phyloP scores from a whole-genome alignment of 2,797 vertebrate species.

The Notolepis coatsorum region DNA sequence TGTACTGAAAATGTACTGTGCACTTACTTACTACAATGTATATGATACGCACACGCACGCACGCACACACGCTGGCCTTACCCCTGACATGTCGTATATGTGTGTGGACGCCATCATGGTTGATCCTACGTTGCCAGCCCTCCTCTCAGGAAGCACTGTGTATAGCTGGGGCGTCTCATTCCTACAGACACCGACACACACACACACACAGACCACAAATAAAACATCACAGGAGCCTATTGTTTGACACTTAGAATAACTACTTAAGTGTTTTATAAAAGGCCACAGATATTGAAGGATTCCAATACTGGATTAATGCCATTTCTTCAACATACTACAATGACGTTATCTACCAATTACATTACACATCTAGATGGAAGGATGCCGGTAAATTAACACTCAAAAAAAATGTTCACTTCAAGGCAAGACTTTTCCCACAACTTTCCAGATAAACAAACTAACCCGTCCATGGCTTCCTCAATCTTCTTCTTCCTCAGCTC shows the following conservation, averaged over 20 bases:
- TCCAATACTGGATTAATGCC: too few relatives aligned
- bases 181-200: slow-evolving; percentile 56
- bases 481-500: slow-evolving; percentile 97
- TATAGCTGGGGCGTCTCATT: slow-evolving; percentile 92
- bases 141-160: slow-evolving; percentile 90
- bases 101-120: slow-evolving; percentile 96
- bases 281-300: too few relatives aligned
- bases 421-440: too few relatives aligned
- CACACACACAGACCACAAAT: neutral
- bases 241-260: too few relatives aligned
- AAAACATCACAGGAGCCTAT: neutral
- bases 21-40: too few relatives aligned
- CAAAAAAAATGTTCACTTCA: too few relatives aligned
- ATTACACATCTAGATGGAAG: too few relatives aligned
- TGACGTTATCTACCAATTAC: too few relatives aligned
- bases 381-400: too few relatives aligned
- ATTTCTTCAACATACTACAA: too few relatives aligned
- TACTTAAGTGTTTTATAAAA: too few relatives aligned
- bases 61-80: slow-evolving; percentile 55
- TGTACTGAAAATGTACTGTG: neutral
- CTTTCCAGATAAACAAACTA: too few relatives aligned
- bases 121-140: slow-evolving; percentile 84
- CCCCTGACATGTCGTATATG: slow-evolving; percentile 91
- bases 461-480: slow-evolving; percentile 95
- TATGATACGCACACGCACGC: neutral